Conservation (phyloP, 2,888 invertebrate species). For the Pharmacophagus antenor region DNA sequence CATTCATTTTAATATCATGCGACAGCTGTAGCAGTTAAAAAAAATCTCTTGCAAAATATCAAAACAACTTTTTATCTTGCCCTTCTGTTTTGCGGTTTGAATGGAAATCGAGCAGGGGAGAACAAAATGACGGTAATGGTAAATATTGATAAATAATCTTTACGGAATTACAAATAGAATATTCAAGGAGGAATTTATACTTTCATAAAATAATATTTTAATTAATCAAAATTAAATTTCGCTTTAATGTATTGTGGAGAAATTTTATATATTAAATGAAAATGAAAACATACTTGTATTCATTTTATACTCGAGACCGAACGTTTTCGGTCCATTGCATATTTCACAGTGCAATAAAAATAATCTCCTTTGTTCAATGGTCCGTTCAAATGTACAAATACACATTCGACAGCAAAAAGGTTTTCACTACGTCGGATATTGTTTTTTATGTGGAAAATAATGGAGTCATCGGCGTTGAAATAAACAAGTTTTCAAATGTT, state of each 20-base stretch:
- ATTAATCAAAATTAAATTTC: no score
- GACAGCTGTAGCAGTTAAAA: slow-evolving; percentile 29
- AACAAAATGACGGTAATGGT: slow-evolving; percentile 7
- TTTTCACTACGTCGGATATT: slow-evolving; percentile 16
- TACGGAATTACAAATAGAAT: background rate
- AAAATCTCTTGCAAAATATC: slow-evolving; percentile 28
- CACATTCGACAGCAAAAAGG: slow-evolving; percentile 24
- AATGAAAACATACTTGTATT: slow-evolving; percentile 39
- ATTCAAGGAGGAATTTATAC: no score
- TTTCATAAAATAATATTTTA: no score
- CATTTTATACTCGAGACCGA: slow-evolving; percentile 67
- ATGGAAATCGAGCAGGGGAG: slow-evolving; percentile 6
- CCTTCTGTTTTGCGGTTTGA: slow-evolving; percentile 16
- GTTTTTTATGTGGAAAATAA: slow-evolving; percentile 16
- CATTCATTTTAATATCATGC: slow-evolving; percentile 30
- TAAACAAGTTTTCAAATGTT: background rate
- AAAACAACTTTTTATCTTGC: slow-evolving; percentile 28
- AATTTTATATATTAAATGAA: background rate
- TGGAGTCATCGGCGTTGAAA: slow-evolving; percentile 6
- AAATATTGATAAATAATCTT: background rate
- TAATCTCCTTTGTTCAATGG: slow-evolving; percentile 72
- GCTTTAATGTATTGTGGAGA: background rate
- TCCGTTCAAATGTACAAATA: slow-evolving; percentile 29
- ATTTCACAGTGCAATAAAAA: slow-evolving; percentile 74
- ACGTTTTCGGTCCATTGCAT: slow-evolving; percentile 67